Conservation (phyloP, 1,140 invertebrate genomes). For the Delia radicum region DNA sequence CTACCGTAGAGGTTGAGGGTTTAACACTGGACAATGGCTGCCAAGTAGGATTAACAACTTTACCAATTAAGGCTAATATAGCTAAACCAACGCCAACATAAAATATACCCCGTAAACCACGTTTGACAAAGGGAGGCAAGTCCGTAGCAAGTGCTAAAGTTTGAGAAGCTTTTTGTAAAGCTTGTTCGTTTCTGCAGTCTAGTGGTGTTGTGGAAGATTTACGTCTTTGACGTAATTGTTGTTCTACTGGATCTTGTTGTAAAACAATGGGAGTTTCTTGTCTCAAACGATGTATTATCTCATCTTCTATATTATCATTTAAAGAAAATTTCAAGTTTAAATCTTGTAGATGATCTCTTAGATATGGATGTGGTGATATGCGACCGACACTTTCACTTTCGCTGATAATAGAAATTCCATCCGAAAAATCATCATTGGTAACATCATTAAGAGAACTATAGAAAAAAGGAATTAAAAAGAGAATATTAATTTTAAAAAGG, state of each 20-base stretch:
- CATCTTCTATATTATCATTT: conserved; percentile 21
- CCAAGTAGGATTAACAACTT: conserved; percentile 44
- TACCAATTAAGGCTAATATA: conserved; percentile 42
- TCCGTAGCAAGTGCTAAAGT: not conserved
- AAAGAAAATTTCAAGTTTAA: conserved; percentile 32
- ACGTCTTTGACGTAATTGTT: conserved; percentile 7
- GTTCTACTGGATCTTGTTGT: not conserved
- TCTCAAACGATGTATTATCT: not conserved
- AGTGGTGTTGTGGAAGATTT: not conserved
- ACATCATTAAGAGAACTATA: conserved; percentile 24
- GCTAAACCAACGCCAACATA: conserved; percentile 41
- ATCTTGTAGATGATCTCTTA: conserved; percentile 39
- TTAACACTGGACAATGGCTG: conserved; percentile 27
- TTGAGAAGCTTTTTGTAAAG: not conserved
- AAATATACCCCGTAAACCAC: conserved; percentile 40
- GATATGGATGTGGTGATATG: conserved; percentile 43
- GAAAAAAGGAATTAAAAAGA: not conserved
- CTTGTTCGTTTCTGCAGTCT: not conserved
- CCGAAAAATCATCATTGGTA: conserved; percentile 44
- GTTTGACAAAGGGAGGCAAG: conserved; percentile 34
- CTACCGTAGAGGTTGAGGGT: conserved; percentile 16
- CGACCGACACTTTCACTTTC: conserved; percentile 50
- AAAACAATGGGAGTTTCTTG: not conserved
- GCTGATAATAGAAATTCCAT: conserved; percentile 53
- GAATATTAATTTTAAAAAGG: not conserved